Conservation (phyloP, 2,888 invertebrate genomes). For the Laothoe populi region DNA sequence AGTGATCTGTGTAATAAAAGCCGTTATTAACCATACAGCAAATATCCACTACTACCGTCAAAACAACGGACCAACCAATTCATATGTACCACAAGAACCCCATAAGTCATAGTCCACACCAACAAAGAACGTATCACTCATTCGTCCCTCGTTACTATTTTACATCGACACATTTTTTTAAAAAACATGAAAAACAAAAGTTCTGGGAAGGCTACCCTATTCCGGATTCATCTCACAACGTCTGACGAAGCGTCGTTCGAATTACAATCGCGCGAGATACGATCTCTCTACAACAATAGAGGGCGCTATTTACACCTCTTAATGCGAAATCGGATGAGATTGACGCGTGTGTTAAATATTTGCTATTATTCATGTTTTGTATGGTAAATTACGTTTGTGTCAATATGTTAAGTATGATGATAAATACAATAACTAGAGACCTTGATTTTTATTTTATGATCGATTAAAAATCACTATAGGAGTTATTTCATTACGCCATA, state of each 20-base stretch:
- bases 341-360: constrained; percentile 25
- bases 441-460: not conserved
- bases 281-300: constrained; percentile 52
- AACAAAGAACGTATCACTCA: constrained; percentile 41
- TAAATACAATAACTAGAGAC: not conserved
- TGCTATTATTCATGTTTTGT: constrained; percentile 13
- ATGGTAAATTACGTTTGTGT: constrained; percentile 4
- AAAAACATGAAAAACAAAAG: constrained; percentile 38
- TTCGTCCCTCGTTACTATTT: constrained; percentile 58
- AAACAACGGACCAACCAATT: not conserved
- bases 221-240: constrained; percentile 67
- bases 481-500: not conserved
- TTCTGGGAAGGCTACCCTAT: constrained; percentile 54
- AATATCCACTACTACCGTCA: too few relatives aligned
- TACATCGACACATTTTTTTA: constrained; percentile 68
- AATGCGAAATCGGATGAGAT: constrained; percentile 29
- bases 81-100: not conserved
- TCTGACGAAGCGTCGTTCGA: constrained; percentile 41
- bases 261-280: constrained; percentile 59
- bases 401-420: not conserved
- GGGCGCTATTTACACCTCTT: constrained; percentile 46
- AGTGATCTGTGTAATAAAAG: too few relatives aligned
- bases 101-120: constrained; percentile 22
- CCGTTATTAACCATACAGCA: too few relatives aligned
- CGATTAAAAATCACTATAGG: too few relatives aligned